phyloP scores from a whole-genome alignment of 2,113 vertebrate genomes.

The Eonycteris spelaea region DNA sequence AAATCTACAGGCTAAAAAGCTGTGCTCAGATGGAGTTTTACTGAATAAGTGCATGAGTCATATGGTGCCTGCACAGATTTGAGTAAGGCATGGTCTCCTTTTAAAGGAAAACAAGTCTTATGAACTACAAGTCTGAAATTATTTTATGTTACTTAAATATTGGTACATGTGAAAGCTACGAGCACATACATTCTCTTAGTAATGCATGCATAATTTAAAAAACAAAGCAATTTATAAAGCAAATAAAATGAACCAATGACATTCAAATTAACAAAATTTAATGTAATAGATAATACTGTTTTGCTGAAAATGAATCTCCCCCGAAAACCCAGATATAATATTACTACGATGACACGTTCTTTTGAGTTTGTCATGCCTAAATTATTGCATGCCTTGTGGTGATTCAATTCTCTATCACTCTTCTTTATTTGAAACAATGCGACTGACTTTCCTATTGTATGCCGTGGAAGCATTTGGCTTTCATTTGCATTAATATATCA shows the following conservation, averaged over 20 bases:
- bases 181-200: neutral
- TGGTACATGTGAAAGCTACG: neutral
- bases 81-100: neutral
- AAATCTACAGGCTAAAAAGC: slow-evolving; percentile 30
- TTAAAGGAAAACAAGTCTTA: slow-evolving; percentile 6
- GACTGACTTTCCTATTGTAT: neutral
- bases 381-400: neutral
- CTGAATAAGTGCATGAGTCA: neutral
- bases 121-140: neutral
- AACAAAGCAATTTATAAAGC: neutral
- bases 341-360: neutral
- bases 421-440: neutral
- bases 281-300: neutral
- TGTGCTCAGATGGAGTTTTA: slow-evolving; percentile 32
- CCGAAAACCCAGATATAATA: neutral
- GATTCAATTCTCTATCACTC: neutral
- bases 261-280: neutral
- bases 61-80: neutral
- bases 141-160: slow-evolving; percentile 22
- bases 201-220: neutral
- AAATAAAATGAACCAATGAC: neutral
- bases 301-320: neutral
- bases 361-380: neutral
- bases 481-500: neutral
- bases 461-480: neutral